Evolutionary conservation across 2,888 invertebrate genomes (phyloP).

Genomic region (Erpobdella octoculata): DNA sequence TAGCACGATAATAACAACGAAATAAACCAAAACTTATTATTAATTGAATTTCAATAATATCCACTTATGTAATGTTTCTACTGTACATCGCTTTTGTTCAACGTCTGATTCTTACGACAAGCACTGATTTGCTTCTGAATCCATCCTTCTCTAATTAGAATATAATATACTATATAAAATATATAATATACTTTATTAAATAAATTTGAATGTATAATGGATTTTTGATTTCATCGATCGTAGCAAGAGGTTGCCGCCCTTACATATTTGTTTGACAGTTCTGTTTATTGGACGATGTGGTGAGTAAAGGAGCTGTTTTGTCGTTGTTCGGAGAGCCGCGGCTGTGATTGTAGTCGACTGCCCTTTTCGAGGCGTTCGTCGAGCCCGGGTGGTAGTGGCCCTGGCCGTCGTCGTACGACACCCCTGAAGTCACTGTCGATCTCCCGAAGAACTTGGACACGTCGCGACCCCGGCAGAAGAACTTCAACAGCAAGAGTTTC

Average conservation of each 20-base stretch:
- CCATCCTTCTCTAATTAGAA: too few species aligned
- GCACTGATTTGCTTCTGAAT: too few species aligned
- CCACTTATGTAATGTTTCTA: too few species aligned
- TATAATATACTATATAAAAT: not conserved
- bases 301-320: not conserved
- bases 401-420: not conserved
- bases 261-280: too few species aligned
- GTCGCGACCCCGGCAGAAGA: conserved; percentile 16
- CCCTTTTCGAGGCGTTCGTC: not conserved
- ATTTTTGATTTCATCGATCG: not conserved
- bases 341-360: too few species aligned
- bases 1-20: too few species aligned
- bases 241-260: too few species aligned
- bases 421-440: too few species aligned
- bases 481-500: conserved; percentile 19
- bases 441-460: not conserved
- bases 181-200: not conserved
- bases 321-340: not conserved
- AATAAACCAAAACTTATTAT: too few species aligned
- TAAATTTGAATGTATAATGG: not conserved
- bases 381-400: not conserved
- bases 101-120: too few species aligned
- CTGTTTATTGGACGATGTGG: not conserved
- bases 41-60: too few species aligned
- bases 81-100: too few species aligned